Base-by-base conservation (phyloP, 2,113 vertebrate species). In the Urocitellus parryii region DNA sequence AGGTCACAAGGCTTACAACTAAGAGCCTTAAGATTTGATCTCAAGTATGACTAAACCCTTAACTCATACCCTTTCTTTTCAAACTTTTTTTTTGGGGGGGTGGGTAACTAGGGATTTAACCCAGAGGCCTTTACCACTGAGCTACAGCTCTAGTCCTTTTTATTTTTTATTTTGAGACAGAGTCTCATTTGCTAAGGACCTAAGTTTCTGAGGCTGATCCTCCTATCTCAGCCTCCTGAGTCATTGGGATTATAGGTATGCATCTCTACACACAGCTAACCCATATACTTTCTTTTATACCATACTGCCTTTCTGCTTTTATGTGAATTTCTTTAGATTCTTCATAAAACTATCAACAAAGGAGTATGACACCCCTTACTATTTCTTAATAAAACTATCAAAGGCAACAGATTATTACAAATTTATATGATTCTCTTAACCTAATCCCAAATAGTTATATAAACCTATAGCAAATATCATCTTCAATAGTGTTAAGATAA, bases 381-480 rank as follows among this genome's bases (percentile, higher is more conserved):
- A 91, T 12, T 34, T 95, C 92, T 78, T 81, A 25, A 37, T 88
- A 70, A 5, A 86, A 56, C 63, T 93, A 56, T 74, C 53, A 78
- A 56, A 85, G 37, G 37, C 45, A 74, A 53, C 25, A 88, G 94
- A 56, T 83, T 80, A 82, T 74, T 83, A 68, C 51, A 92, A 84
- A 77, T 34, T 81, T 93, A 34, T 2, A n/a, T 76, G 74, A 89
- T 18, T 94, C 87, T 90, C 77, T 93, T 96, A 94, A 68, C 65
- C 42, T 95, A 86, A 68, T 76, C 70, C 20, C 70, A 95, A 63
- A 70, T 94, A 91, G 37, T 18, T 74, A 16, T 65, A 51, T 45
- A 95, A 77, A 27, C 22, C 14, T 72, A 22, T 2, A 77, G n/a
- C 53, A 92, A 48, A 53, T 94, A 48, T 73, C 45, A 63, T 73